phyloP scores from a whole-genome alignment of 2,113 vertebrate species.

The Misgurnus anguillicaudatus region DNA sequence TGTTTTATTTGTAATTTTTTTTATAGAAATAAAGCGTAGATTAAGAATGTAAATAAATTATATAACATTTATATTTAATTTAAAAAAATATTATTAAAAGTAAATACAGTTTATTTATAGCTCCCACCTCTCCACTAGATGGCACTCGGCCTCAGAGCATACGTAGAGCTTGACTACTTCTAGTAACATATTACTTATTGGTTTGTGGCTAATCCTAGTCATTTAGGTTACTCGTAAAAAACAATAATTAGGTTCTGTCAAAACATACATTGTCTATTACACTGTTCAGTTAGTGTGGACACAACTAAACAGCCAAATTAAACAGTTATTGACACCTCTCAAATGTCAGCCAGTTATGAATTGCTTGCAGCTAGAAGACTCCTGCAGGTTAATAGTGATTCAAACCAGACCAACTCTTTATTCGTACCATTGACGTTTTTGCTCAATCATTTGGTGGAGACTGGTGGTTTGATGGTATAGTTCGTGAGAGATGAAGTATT shows the following conservation, averaged over 20 bases:
- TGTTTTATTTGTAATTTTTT: too few relatives aligned
- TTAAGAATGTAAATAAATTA: too few relatives aligned
- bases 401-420: conserved; percentile 21
- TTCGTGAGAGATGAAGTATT: neutral
- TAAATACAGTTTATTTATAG: too few relatives aligned
- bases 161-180: neutral
- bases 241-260: neutral
- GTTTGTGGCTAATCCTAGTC: neutral
- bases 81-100: too few relatives aligned
- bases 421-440: conserved; percentile 2
- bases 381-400: conserved; percentile 23
- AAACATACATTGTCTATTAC: neutral
- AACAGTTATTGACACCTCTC: conserved; percentile 30
- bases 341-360: conserved; percentile 13
- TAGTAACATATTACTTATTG: neutral
- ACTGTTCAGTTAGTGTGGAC: neutral
- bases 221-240: neutral
- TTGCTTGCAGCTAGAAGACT: neutral
- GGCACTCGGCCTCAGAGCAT: neutral
- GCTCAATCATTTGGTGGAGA: neutral
- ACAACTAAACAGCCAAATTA: neutral
- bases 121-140: neutral
- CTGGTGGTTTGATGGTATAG: conserved; percentile 25
- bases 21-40: too few relatives aligned
- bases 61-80: too few relatives aligned